These are phyloP conservation scores for Ischnura elegans DNA, from an alignment of 2,888 invertebrate species.

Conservation along the genomic window DNA sequence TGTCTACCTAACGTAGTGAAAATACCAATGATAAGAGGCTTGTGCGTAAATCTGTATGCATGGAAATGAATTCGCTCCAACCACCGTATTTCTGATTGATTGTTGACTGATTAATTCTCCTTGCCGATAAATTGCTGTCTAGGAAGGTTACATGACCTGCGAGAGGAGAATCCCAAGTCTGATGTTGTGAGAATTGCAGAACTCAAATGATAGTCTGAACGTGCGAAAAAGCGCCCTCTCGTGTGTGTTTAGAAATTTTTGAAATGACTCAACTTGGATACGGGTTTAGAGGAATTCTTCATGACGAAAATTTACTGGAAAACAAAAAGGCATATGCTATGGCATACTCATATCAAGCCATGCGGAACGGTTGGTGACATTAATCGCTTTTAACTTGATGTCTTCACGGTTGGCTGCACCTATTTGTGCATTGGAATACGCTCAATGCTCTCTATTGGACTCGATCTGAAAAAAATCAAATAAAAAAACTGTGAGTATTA, in stretches of 20 bases:
- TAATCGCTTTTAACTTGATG: background rate
- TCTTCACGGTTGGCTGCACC: background rate
- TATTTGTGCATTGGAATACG: background rate
- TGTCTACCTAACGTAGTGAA: too few species aligned
- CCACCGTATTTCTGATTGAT: too few species aligned
- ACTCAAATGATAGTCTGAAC: background rate
- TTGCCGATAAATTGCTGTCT: too few species aligned
- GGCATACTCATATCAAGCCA: background rate
- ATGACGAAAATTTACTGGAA: background rate
- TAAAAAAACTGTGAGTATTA: too few species aligned
- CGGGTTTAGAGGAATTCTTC: background rate
- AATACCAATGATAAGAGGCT: too few species aligned
- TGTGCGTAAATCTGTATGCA: too few species aligned
- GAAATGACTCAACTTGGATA: background rate
- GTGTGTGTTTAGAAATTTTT: background rate
- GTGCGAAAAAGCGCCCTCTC: background rate
- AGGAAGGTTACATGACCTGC: too few species aligned
- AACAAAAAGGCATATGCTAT: too few species aligned
- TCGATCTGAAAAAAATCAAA: background rate
- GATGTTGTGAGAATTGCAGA: background rate
- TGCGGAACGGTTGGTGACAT: background rate
- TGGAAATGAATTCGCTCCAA: too few species aligned
- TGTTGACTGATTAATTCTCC: too few species aligned
- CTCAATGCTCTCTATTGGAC: background rate
- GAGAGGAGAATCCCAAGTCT: too few species aligned